Evolutionary conservation across 2,113 vertebrate species (phyloP), one percentile per base, ranked within the genome.

Genomic region (Tragelaphus imberbis): DNA sequence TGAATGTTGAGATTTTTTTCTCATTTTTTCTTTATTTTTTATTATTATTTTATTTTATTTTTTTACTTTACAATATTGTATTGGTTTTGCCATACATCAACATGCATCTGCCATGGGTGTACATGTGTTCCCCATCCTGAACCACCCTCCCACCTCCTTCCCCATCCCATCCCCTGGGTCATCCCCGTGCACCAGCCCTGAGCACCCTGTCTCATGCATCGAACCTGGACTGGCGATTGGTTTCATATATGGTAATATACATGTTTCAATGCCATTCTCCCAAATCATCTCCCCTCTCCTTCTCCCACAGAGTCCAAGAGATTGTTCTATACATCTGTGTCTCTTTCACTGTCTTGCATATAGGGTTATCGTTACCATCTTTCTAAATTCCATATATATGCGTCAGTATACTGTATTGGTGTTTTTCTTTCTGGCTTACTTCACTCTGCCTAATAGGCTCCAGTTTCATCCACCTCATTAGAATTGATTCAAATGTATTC

Each of bases 281-380:
- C 63, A 68, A 3, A 68, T n/a, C 16, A 68, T n/a, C 33, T 7
- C 63, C 16, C 8, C 33, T n/a, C 2, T 0, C 33, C 33, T 68
- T 68, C 33, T 68, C 63, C 7, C 16, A 68, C 7, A 68, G 63
- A 68, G 33, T 68, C 63, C 16, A 68, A 68, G n/a, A 68, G 15
- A 68, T 17, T n/a, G 16, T 68, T 68, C 7, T 68, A 17, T 65
- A 65, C 33, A 65, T 65, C 63, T 65, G 63, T 65, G 30, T 65
- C 15, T 65, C 30, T n/a, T 65, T 65, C 17, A 1, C 63, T 65
- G 63, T 33, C 15, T n/a, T 2, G 0, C 30, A 65, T n/a, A 65
- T 2, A n/a, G 63, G 33, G 16, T 65, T n/a, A n/a, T 9, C 7
- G 2, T n/a, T n/a, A n/a, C 4, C 2, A 9, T n/a, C 33, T 65